phyloP scores from a whole-genome alignment of 1,140 invertebrate species.

The Drosophila lini region DNA sequence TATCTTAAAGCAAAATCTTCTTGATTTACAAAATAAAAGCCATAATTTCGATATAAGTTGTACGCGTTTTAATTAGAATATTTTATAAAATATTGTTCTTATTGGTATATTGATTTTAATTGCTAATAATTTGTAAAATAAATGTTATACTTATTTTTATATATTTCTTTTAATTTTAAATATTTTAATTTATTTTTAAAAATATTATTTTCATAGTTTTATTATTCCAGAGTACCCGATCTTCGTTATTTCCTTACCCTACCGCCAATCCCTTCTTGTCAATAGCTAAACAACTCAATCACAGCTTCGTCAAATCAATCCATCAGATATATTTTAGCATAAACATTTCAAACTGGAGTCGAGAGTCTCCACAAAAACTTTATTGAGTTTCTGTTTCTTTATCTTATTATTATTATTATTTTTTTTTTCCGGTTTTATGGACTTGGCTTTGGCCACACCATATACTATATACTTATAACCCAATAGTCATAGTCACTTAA shows the following conservation, averaged over 20 bases:
- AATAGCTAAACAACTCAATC: slow-evolving; percentile 73
- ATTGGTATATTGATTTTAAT: too few relatives aligned
- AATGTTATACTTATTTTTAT: too few relatives aligned
- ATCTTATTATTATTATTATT: background rate
- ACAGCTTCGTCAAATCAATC: slow-evolving; percentile 64
- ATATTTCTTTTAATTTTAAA: background rate
- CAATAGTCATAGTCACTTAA: slow-evolving; percentile 63
- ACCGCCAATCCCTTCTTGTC: slow-evolving; percentile 33
- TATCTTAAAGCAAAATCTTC: too few relatives aligned
- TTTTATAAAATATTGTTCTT: too few relatives aligned
- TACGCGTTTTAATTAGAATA: too few relatives aligned
- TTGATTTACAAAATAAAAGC: too few relatives aligned
- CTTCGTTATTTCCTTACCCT: background rate
- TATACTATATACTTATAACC: slow-evolving; percentile 29
- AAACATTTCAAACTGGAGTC: slow-evolving; percentile 38
- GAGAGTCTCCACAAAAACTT: slow-evolving; percentile 30
- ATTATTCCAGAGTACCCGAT: background rate
- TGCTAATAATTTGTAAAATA: too few relatives aligned
- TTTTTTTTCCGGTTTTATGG: slow-evolving; percentile 45
- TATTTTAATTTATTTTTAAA: background rate
- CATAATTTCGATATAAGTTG: too few relatives aligned
- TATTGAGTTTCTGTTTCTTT: slow-evolving; percentile 32
- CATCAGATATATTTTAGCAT: slow-evolving; percentile 67
- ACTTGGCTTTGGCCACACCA: slow-evolving; percentile 31
- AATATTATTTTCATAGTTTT: background rate